A percentile compares a stretch with the other conserved stretches of the same genome.
phyloP scores from a whole-genome alignment of 2,797 vertebrate genomes.

The Erethizon dorsatum region DNA sequence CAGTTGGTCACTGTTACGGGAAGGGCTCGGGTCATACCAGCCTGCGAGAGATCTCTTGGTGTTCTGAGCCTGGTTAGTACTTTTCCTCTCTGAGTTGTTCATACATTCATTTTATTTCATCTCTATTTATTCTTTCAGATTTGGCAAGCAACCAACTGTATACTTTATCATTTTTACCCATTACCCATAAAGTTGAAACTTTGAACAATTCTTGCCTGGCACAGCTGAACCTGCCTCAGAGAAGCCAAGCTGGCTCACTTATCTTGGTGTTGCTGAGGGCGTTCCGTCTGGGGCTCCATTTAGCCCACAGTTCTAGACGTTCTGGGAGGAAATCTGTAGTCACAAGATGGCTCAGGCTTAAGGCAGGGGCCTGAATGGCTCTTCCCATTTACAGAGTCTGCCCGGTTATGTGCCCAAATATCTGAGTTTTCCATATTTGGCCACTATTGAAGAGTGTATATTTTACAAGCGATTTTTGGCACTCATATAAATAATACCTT shows the following conservation, averaged over 20 bases:
- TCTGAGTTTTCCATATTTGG: conserved; percentile 79
- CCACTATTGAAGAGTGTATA: conserved; percentile 64
- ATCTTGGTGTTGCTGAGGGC: not conserved
- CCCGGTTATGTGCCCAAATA: conserved; percentile 39
- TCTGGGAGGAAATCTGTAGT: not conserved
- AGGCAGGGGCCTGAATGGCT: not conserved
- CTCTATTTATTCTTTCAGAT: not conserved
- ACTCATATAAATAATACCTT: conserved; percentile 79
- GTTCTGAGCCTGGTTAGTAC: not conserved
- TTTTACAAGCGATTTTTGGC: conserved; percentile 77
- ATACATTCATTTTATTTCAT: not conserved
- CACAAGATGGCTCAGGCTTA: not conserved
- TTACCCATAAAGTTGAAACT: conserved; percentile 32
- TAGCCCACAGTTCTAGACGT: not conserved
- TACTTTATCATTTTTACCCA: not conserved
- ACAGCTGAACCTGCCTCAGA: conserved; percentile 9
- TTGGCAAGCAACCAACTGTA: not conserved
- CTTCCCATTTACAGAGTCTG: conserved; percentile 36
- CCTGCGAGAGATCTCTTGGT: not conserved
- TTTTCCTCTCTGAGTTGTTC: not conserved
- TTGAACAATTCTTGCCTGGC: not conserved
- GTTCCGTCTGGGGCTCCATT: not conserved
- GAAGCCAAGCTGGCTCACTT: not conserved
- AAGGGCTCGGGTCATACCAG: not conserved
- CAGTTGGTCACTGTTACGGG: not conserved